phyloP scores from a whole-genome alignment of 2,888 invertebrate species.

The Chrysina gloriosa region DNA sequence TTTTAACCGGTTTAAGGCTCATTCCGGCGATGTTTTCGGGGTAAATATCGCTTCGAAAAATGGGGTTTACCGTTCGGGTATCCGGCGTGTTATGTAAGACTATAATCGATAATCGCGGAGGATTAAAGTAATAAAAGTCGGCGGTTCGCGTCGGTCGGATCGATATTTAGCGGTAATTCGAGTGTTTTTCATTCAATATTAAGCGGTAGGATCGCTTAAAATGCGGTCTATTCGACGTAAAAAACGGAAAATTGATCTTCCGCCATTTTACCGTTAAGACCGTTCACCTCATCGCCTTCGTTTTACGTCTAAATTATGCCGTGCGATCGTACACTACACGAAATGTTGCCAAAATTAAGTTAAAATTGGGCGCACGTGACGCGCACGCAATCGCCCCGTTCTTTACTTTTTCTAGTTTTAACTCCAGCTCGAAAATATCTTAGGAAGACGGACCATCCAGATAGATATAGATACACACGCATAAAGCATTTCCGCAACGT shows the following conservation, averaged over 20 bases:
- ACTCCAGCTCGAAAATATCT: slow-evolving; percentile 30
- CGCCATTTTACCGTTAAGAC: slow-evolving; percentile 23
- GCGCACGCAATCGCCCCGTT: neutral
- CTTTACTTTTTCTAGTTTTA: slow-evolving; percentile 27
- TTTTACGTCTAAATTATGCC: neutral
- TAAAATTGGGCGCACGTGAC: slow-evolving; percentile 43
- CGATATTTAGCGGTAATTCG: slow-evolving; percentile 11
- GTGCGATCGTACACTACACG: slow-evolving; percentile 11
- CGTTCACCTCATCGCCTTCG: slow-evolving; percentile 22
- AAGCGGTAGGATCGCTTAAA: neutral
- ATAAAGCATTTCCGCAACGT: slow-evolving; percentile 14
- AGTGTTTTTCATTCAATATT: neutral
- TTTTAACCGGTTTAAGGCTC: too few relatives aligned
- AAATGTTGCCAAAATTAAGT: slow-evolving; percentile 43
- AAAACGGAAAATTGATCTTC: neutral
- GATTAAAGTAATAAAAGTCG: neutral
- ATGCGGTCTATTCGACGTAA: neutral
- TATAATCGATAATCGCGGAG: slow-evolving; percentile 39
- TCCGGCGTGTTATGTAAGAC: slow-evolving; percentile 41
- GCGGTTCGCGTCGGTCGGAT: slow-evolving; percentile 3
- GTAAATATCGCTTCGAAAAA: too few relatives aligned
- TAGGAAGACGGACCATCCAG: neutral
- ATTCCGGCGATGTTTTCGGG: too few relatives aligned
- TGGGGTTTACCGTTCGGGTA: too few relatives aligned
- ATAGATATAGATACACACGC: neutral